These are phyloP conservation scores for Crenuchus spilurus DNA, from an alignment of 2,797 vertebrate species.

Conservation along the genomic window DNA sequence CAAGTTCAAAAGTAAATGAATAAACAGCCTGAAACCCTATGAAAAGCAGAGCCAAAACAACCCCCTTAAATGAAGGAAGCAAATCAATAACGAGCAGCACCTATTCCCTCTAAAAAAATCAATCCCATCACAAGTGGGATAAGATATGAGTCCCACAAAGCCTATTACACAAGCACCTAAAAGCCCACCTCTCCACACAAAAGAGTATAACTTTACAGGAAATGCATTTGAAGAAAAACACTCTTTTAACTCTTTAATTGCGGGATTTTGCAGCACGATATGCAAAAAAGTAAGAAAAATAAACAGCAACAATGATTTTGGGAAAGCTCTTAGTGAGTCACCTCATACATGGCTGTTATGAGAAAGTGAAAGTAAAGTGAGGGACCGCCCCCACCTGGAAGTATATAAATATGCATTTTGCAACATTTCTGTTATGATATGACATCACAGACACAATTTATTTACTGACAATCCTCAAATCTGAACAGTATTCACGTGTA, in stretches of 20 bases:
- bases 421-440: not conserved
- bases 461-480: not conserved
- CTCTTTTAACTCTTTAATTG: too few species aligned
- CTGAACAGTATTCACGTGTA: not conserved
- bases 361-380: too few species aligned
- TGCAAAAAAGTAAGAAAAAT: too few species aligned
- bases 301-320: too few species aligned
- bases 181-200: not conserved
- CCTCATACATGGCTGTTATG: too few species aligned
- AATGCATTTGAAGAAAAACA: conserved; percentile 4
- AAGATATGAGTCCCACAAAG: not conserved
- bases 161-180: not conserved
- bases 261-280: too few species aligned
- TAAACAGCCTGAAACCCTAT: not conserved
- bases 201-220: not conserved
- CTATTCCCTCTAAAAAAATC: not conserved
- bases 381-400: too few species aligned
- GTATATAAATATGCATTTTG: too few species aligned
- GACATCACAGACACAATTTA: not conserved
- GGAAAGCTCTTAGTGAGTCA: too few species aligned
- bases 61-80: not conserved
- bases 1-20: too few species aligned
- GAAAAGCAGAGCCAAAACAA: not conserved
- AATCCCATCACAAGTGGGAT: not conserved
- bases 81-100: not conserved